A percentile compares a stretch with the other conserved stretches of the same genome.
Conservation (phyloP, 2,888 invertebrate species). For the Sarcophaga caerulescens region DNA sequence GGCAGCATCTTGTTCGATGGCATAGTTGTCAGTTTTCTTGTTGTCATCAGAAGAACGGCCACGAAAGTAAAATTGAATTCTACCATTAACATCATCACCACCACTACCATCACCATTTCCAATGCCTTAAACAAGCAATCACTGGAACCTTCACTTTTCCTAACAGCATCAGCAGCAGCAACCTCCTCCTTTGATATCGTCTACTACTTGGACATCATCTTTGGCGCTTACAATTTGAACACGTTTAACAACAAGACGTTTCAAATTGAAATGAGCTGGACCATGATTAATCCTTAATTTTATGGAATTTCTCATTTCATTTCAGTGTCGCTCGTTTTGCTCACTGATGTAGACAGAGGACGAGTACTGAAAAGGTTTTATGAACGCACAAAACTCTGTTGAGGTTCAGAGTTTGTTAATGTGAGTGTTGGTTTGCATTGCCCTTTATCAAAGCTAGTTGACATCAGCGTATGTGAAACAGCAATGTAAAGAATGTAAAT, state of each 20-base stretch:
- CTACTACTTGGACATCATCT: conserved; percentile 5
- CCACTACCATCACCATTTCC: background rate
- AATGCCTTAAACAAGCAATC: conserved; percentile 75
- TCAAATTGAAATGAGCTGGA: conserved; percentile 71
- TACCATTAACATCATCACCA: background rate
- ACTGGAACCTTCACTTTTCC: conserved; percentile 73
- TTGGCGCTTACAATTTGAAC: conserved; percentile 13
- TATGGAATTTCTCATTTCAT: too few species aligned
- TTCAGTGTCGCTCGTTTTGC: too few species aligned
- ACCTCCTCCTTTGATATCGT: conserved; percentile 12
- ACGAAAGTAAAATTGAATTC: conserved; percentile 64
- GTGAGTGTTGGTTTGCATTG: too few species aligned
- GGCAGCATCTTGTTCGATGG: conserved; percentile 48
- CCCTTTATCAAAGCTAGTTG: too few species aligned
- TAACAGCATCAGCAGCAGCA: conserved; percentile 2
- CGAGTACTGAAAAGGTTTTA: too few species aligned
- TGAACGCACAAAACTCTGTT: too few species aligned
- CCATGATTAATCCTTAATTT: too few species aligned
- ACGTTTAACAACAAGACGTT: conserved; percentile 72
- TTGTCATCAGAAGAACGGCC: background rate
- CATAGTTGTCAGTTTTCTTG: background rate
- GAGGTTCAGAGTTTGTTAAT: too few species aligned
- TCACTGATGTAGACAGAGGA: too few species aligned
- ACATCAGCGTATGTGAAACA: too few species aligned
- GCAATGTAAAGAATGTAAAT: too few species aligned